A percentile compares a stretch with the other conserved stretches of the same genome.
phyloP scores from a whole-genome alignment of 1,140 invertebrate genomes.

The Proales similis region DNA sequence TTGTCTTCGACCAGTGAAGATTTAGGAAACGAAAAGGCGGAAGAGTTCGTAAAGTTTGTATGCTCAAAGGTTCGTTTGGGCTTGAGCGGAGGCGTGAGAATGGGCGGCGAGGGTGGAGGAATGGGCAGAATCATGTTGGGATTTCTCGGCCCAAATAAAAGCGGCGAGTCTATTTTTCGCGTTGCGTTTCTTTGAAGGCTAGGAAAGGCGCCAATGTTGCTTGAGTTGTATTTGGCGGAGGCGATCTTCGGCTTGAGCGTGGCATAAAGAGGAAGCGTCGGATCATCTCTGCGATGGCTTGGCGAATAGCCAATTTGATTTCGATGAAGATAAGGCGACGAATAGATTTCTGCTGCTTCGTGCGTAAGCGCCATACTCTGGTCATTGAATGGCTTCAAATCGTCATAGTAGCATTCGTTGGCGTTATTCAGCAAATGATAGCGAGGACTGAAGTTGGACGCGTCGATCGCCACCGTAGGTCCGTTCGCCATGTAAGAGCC shows the following conservation, averaged over 20 bases:
- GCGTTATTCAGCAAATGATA: slow-evolving; percentile 1
- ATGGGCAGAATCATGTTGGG: neutral
- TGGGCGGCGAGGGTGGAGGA: slow-evolving; percentile 9
- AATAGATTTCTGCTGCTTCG: slow-evolving; percentile 5
- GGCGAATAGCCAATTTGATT: slow-evolving; percentile 12
- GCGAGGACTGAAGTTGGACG: slow-evolving; percentile 4
- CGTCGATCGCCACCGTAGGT: slow-evolving; percentile 26
- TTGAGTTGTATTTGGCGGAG: neutral
- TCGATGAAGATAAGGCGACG: slow-evolving; percentile 2
- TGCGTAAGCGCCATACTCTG: no score
- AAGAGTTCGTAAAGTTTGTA: neutral
- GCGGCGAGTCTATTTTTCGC: no score
- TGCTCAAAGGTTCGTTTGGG: slow-evolving; percentile 33
- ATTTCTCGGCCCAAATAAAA: neutral
- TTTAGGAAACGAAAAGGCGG: neutral
- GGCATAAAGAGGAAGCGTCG: slow-evolving; percentile 21
- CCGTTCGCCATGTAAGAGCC: slow-evolving; percentile 1
- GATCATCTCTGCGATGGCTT: slow-evolving; percentile 21
- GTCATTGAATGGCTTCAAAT: neutral
- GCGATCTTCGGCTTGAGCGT: slow-evolving; percentile 23
- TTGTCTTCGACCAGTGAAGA: no score
- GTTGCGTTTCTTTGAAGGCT: slow-evolving; percentile 7
- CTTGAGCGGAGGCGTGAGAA: slow-evolving; percentile 2
- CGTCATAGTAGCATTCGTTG: slow-evolving; percentile 22
- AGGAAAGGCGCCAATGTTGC: slow-evolving; percentile 6